Base-by-base conservation (phyloP, 2,888 invertebrate species). In the Trisateles emortualis region DNA sequence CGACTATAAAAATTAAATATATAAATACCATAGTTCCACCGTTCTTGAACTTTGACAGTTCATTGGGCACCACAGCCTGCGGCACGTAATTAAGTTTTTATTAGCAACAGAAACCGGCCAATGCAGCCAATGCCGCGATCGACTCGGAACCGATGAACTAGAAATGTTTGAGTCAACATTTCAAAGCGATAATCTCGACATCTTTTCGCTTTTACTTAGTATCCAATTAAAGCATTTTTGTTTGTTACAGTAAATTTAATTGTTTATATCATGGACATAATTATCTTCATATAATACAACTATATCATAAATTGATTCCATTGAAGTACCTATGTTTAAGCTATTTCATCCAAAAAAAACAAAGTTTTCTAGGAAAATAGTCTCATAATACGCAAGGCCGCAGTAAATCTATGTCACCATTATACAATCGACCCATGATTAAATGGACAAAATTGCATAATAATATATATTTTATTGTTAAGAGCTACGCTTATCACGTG, bases 31-130 rank as follows among this genome's bases (percentile, higher is more conserved):
- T n/a, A n/a, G n/a, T n/a, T n/a, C n/a, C n/a, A 33, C n/a, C 33
- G 11, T 44, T 43, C 46, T 47, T 52, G 33, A 61, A 55, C 53
- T 53, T 36, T 53, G 43, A 53, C 51, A 49, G 60, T 58, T 53
- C 36, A 53, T 35, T 53, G 30, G 46, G 43, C 26, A 50, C 14
- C 11, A 48, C 41, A 44, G 46, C 52, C 42, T 19, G 47, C 33
- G 47, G 39, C 38, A 32, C 24, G 47, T 53, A 47, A 58, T 55
- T 51, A 52, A 44, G 52, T 49, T 51, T 53, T 58, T 55, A 55
- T 44, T 55, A 44, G 30, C 44, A 32, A 40, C 46, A 48, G 45
- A 40, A 39, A 40, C 24, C 35, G 32, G 46, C 17, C 30, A 59
- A 36, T 10, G 32, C 30, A n/a, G 33, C 14, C 30, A 29, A 24